Conservation (phyloP, 2,797 vertebrate genomes). For the Pseudochromis fuscus region DNA sequence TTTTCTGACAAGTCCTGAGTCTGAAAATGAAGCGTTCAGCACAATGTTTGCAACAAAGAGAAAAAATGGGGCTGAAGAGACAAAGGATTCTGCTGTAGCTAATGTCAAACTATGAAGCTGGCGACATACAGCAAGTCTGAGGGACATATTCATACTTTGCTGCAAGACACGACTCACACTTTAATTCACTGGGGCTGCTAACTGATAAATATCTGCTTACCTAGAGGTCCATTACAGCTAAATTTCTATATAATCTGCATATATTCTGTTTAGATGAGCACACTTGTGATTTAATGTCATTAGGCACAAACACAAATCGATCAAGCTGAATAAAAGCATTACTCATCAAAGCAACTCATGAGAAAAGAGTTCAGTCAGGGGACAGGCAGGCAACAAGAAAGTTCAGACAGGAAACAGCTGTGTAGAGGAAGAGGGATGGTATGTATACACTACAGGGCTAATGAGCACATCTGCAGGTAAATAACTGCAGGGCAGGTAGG, state of each 20-base stretch:
- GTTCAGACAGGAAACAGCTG: background rate
- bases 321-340: background rate
- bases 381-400: background rate
- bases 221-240: too few relatives aligned
- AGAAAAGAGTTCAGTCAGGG: too few relatives aligned
- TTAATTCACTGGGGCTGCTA: background rate
- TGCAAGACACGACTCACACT: background rate
- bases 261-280: background rate
- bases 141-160: too few relatives aligned
- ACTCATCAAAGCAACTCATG: slow-evolving; percentile 22
- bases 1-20: slow-evolving; percentile 30
- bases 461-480: background rate
- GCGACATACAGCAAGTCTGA: slow-evolving; percentile 1
- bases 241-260: background rate
- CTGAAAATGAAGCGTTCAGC: slow-evolving; percentile 28
- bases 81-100: slow-evolving; percentile 2
- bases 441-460: background rate
- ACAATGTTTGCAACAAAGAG: slow-evolving; percentile 24
- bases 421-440: background rate
- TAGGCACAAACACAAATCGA: slow-evolving; percentile 8
- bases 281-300: slow-evolving; percentile 2
- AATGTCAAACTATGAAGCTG: slow-evolving; percentile 16
- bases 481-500: background rate
- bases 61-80: slow-evolving; percentile 8
- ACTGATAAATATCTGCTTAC: background rate